A percentile compares a stretch with the other conserved stretches of the same genome.
phyloP scores from a whole-genome alignment of 2,113 vertebrate genomes.

The Bostrychus sinensis region DNA sequence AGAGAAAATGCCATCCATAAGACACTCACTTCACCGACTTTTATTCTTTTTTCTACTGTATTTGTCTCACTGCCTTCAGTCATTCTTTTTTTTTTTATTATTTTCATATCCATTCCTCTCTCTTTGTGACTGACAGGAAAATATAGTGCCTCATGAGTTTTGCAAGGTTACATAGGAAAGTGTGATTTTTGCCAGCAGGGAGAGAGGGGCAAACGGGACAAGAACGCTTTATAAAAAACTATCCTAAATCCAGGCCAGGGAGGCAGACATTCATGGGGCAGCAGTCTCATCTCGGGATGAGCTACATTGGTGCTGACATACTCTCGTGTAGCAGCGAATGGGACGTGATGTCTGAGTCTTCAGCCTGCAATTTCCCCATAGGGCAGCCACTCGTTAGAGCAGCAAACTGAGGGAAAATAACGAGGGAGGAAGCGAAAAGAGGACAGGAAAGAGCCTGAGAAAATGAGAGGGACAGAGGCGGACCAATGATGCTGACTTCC shows the following conservation, averaged over 20 bases:
- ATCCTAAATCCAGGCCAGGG: constrained; percentile 46
- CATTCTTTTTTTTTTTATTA: not conserved
- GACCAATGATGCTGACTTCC: constrained; percentile 38
- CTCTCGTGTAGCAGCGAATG: constrained; percentile 61
- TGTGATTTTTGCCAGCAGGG: constrained; percentile 33
- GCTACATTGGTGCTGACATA: constrained; percentile 70
- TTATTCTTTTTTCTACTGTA: constrained; percentile 10
- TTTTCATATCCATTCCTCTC: not conserved
- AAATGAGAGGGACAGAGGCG: constrained; percentile 28
- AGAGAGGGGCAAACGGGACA: constrained; percentile 30
- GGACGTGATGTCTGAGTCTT: constrained; percentile 70
- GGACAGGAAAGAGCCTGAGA: constrained; percentile 34
- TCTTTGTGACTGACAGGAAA: not conserved
- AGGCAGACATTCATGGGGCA: constrained; percentile 13
- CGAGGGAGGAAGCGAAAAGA: constrained; percentile 14
- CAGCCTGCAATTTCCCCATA: constrained; percentile 61
- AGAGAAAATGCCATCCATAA: not conserved
- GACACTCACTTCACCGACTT: constrained; percentile 27
- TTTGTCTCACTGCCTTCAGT: not conserved
- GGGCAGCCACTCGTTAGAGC: constrained; percentile 69
- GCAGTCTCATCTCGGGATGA: constrained; percentile 58
- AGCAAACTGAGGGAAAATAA: constrained; percentile 52
- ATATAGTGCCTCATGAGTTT: constrained; percentile 19
- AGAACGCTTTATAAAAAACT: constrained; percentile 48
- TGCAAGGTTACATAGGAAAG: constrained; percentile 15